Evolutionary conservation across 2,113 vertebrate genomes (phyloP).

Genomic region (Etheostoma spectabile): DNA sequence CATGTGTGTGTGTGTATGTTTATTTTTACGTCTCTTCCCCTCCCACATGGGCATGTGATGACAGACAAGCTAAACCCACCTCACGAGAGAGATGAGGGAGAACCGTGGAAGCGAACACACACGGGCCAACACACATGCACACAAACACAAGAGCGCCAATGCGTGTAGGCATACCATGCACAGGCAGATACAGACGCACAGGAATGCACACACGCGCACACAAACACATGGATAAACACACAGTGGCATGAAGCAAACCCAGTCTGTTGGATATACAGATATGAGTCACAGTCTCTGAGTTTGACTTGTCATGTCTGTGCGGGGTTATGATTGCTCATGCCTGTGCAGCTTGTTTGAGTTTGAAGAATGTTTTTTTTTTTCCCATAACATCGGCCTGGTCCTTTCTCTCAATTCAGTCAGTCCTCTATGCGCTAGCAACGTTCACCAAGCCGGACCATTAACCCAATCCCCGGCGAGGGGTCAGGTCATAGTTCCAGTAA

Average conservation of each 20-base stretch:
- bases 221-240: slow-evolving; percentile 44
- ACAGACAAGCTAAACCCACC: slow-evolving; percentile 67
- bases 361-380: slow-evolving; percentile 44
- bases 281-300: slow-evolving; percentile 74
- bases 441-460: slow-evolving; percentile 55
- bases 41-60: slow-evolving; percentile 55
- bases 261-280: slow-evolving; percentile 64
- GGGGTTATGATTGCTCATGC: slow-evolving; percentile 74
- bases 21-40: slow-evolving; percentile 68
- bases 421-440: slow-evolving; percentile 41
- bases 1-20: slow-evolving; percentile 55
- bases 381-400: slow-evolving; percentile 52
- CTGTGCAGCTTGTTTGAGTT: slow-evolving; percentile 64
- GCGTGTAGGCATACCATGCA: slow-evolving; percentile 74
- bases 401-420: slow-evolving; percentile 64
- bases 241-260: slow-evolving; percentile 69
- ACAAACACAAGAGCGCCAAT: slow-evolving; percentile 55
- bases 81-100: slow-evolving; percentile 60
- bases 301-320: slow-evolving; percentile 68
- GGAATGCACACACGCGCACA: slow-evolving; percentile 42
- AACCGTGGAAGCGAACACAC: slow-evolving; percentile 49
- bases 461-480: slow-evolving; percentile 28
- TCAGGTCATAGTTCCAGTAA: slow-evolving; percentile 77
- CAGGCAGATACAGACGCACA: slow-evolving; percentile 63
- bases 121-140: slow-evolving; percentile 49